These are phyloP conservation scores for Oophaga sylvatica DNA, from an alignment of 2,797 vertebrate genomes.

Conservation along the genomic window DNA sequence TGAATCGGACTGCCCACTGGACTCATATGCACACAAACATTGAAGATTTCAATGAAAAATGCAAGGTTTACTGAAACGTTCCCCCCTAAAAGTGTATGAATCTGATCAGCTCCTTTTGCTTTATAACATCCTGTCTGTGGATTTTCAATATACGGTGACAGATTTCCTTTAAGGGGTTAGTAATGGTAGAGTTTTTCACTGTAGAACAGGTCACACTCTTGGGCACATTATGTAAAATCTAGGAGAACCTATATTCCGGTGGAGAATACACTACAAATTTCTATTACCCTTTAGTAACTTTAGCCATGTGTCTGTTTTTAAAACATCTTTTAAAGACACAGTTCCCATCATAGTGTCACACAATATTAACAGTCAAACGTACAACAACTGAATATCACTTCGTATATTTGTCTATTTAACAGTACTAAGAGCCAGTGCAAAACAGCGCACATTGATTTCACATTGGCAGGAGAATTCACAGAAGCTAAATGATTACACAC, in stretches of 20 bases:
- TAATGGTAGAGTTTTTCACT: too few relatives aligned
- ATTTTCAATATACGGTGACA: too few relatives aligned
- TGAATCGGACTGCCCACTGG: too few relatives aligned
- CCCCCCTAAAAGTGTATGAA: too few relatives aligned
- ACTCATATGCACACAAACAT: too few relatives aligned
- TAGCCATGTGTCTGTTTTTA: background rate
- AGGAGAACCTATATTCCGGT: background rate
- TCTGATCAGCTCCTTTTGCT: too few relatives aligned
- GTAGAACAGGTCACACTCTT: too few relatives aligned
- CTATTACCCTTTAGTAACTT: constrained; percentile 11
- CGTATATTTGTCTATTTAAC: constrained; percentile 94
- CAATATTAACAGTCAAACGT: constrained; percentile 68
- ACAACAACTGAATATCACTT: constrained; percentile 93
- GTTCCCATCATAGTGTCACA: constrained; percentile 60
- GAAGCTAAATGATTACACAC: background rate
- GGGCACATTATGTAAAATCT: too few relatives aligned
- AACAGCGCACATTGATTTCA: constrained; percentile 34
- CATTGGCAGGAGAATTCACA: constrained; percentile 62
- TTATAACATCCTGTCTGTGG: too few relatives aligned
- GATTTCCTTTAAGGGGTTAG: too few relatives aligned
- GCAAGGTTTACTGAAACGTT: too few relatives aligned
- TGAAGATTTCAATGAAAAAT: too few relatives aligned
- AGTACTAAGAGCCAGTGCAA: constrained; percentile 89
- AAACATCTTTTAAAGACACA: constrained; percentile 82
- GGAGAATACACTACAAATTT: background rate